Evolutionary conservation across 2,113 vertebrate genomes (phyloP).

Genomic region (Machaerirhynchus nigripectus): DNA sequence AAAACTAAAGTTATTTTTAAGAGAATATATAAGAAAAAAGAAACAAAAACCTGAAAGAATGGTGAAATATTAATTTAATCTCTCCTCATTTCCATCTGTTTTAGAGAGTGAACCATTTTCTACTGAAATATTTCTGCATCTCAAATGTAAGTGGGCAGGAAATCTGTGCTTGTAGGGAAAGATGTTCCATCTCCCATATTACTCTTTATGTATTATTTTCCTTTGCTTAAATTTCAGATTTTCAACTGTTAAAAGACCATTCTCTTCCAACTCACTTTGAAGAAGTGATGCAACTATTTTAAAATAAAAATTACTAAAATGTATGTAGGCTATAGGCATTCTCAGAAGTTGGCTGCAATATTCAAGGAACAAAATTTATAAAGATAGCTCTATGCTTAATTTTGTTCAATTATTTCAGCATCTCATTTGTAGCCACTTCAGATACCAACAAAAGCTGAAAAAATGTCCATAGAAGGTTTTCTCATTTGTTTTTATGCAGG

Average conservation of each 20-base stretch:
- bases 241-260: background rate
- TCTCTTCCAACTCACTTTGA: background rate
- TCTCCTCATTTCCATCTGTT: constrained; percentile 3
- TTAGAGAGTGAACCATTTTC: background rate
- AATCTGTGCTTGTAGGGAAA: background rate
- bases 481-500: background rate
- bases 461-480: background rate
- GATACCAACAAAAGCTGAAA: background rate
- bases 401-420: background rate
- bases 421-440: background rate
- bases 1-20: constrained; percentile 31
- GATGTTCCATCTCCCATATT: background rate
- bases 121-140: background rate
- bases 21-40: background rate
- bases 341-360: background rate
- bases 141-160: background rate
- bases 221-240: background rate
- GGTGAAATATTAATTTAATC: constrained; percentile 42
- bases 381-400: background rate
- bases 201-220: background rate
- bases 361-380: background rate
- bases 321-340: background rate
- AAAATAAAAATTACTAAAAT: background rate
- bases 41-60: background rate
- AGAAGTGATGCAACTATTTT: background rate